A percentile compares a stretch with the other conserved stretches of the same genome.
phyloP scores from a whole-genome alignment of 2,888 invertebrate genomes.

The Zygogramma bicolorata region DNA sequence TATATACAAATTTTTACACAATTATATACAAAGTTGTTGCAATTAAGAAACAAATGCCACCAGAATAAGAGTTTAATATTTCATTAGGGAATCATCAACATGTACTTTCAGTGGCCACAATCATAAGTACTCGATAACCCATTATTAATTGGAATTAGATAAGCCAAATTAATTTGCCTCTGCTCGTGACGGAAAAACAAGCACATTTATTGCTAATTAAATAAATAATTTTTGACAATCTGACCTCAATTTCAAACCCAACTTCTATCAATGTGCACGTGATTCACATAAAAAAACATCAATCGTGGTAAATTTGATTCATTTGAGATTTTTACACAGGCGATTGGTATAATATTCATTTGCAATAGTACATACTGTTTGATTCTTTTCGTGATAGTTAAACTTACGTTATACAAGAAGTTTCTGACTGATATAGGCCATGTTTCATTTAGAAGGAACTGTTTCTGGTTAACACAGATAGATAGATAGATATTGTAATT shows the following conservation, averaged over 20 bases:
- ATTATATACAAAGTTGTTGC: conserved; percentile 42
- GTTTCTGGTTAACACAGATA: no score
- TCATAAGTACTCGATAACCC: conserved; percentile 49
- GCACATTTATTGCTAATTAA: conserved; percentile 40
- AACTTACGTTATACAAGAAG: no score
- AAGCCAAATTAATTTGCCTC: conserved; percentile 50
- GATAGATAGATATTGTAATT: no score
- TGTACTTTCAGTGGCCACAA: conserved; percentile 42
- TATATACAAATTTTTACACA: conserved; percentile 54
- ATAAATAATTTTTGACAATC: conserved; percentile 25
- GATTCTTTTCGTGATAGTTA: no score
- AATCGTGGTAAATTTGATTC: no score
- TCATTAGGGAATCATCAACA: neutral
- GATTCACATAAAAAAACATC: neutral
- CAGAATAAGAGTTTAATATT: neutral
- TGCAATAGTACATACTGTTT: no score
- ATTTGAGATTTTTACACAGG: no score
- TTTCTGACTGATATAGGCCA: no score
- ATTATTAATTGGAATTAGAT: conserved; percentile 41
- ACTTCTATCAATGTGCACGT: conserved; percentile 3
- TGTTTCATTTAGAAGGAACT: no score
- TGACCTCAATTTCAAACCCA: conserved; percentile 45
- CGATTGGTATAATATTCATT: no score
- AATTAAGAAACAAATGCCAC: conserved; percentile 26
- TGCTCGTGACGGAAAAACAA: conserved; percentile 40